Percentiles rank a stretch among this genome's conserved stretches.
Evolutionary conservation across 2,113 vertebrate species (phyloP).

Genomic region (Ochotona curzoniae): DNA sequence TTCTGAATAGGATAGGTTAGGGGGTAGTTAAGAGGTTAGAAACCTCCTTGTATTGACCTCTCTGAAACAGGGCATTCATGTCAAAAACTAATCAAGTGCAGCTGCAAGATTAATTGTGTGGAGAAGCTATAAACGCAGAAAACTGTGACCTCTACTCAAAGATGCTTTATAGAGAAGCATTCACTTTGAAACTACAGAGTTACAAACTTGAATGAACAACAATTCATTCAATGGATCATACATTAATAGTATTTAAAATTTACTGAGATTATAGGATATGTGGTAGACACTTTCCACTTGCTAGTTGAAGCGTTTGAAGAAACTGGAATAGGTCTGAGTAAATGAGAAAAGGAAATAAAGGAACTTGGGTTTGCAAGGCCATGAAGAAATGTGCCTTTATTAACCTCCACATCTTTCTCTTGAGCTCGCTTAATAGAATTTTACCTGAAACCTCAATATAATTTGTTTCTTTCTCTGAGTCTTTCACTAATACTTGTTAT

Average conservation of each 20-base stretch:
- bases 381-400: constrained; percentile 36
- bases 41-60: constrained; percentile 71
- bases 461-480: constrained; percentile 26
- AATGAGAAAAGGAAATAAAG: constrained; percentile 34
- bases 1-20: constrained; percentile 64
- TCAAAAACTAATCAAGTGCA: constrained; percentile 76
- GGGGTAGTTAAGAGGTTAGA: constrained; percentile 70
- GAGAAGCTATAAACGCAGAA: constrained; percentile 70
- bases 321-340: constrained; percentile 2
- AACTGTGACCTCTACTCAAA: constrained; percentile 63
- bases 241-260: constrained; percentile 48
- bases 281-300: background rate
- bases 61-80: constrained; percentile 68
- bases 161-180: constrained; percentile 64
- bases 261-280: background rate
- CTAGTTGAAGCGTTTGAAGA: constrained; percentile 15
- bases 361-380: constrained; percentile 17
- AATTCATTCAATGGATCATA: constrained; percentile 48
- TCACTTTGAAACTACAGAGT: constrained; percentile 50
- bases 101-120: constrained; percentile 75
- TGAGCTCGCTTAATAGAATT: constrained; percentile 12
- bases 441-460: constrained; percentile 31
- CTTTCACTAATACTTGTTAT: constrained; percentile 4
- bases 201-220: constrained; percentile 29
- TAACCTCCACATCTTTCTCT: constrained; percentile 44